Evolutionary conservation across 1,140 invertebrate genomes (phyloP), one percentile per base, ranked within the genome.

Genomic region (Gerris buenoi): DNA sequence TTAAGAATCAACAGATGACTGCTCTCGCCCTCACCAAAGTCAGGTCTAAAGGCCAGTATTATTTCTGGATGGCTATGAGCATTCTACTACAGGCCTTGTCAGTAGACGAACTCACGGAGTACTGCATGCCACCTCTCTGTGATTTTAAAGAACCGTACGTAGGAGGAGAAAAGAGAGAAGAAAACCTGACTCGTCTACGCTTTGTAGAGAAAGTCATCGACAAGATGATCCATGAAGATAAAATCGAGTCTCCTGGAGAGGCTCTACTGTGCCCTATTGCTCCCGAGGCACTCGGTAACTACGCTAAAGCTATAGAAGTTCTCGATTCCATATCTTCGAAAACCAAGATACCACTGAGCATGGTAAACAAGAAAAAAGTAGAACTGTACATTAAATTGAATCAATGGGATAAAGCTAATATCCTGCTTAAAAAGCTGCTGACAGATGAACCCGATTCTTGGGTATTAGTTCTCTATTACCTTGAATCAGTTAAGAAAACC

Each of bases 61-160:
- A 95, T 76, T 97, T 96, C 77, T 98, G 95, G 96, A 89, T 90
- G 67, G 88, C 97, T 18, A 97, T 97, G 88, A 96, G 93, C 76
- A 85, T 95, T 74, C 87, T 97, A 22, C 87, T 97, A 82, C 93
- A 96, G 82, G 90, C 90, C 72, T 23, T 27, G 27, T 23, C 58
- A 10, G 28, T 29, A 10, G 26, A 57, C 2, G 66, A 67, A 18
- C 14, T 62, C 73, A 67, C 59, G 29, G 26, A 27, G 57, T 63
- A 67, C 27, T 67, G 58, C 33, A 15, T 25, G 2, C 23, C 25
- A 18, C 46, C 64, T 25, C 56, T 60, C 3, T 22, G 58, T 60
- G 58, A 60, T 3, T 60, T 60, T 22, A 60, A 60, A 25, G 23
- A 60, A 22, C 58, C 58, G 5, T 60, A 15, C 23, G 5, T 60